Evolutionary conservation across 2,113 vertebrate species (phyloP).

Genomic region (Anseranas semipalmata): DNA sequence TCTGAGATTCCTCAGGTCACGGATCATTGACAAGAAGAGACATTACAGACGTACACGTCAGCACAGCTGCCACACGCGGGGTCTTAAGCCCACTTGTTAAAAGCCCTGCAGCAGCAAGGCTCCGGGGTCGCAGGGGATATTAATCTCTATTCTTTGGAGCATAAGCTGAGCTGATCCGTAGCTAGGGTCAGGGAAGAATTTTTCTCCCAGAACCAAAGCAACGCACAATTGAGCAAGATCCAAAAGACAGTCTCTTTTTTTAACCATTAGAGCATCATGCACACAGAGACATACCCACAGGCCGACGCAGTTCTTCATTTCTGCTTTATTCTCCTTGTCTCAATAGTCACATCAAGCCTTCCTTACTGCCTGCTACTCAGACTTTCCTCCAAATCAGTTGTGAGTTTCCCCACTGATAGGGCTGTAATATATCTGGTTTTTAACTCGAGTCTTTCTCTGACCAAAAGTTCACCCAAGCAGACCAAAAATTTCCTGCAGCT

Average conservation of each 20-base stretch:
- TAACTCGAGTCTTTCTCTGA: background rate
- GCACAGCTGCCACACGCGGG: constrained; percentile 20
- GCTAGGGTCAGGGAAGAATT: constrained; percentile 19
- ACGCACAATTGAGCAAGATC: background rate
- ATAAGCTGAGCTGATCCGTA: constrained; percentile 42
- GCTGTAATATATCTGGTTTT: background rate
- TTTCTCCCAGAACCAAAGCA: constrained; percentile 33
- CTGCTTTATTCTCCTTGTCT: background rate
- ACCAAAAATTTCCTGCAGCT: background rate
- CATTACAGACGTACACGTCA: background rate
- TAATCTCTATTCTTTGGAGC: constrained; percentile 49
- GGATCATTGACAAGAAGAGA: constrained; percentile 43
- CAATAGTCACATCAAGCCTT: background rate
- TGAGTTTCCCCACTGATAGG: background rate
- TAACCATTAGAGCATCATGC: background rate
- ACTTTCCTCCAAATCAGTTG: background rate
- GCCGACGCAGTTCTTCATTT: background rate
- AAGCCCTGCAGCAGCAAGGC: constrained; percentile 38
- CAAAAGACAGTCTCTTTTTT: background rate
- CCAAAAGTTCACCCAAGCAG: background rate
- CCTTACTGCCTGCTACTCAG: background rate
- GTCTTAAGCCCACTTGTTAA: constrained; percentile 48
- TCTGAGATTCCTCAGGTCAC: constrained; percentile 36
- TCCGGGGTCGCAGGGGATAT: constrained; percentile 56
- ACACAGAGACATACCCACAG: background rate